Percentiles rank a stretch among this genome's conserved stretches.
phyloP scores from a whole-genome alignment of 2,113 vertebrate genomes.

The Pseudopipra pipra region DNA sequence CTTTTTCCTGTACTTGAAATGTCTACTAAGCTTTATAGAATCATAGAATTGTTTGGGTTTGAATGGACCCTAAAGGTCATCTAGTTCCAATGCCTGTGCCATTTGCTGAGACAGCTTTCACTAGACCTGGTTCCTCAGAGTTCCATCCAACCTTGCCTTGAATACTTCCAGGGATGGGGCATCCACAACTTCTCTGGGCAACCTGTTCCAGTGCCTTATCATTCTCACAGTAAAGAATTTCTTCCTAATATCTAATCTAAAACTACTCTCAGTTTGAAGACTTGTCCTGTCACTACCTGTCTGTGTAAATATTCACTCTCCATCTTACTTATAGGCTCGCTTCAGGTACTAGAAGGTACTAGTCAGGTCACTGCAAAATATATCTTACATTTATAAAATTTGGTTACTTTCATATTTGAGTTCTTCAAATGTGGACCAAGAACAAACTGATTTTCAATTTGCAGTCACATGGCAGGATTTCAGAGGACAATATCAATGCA shows the following conservation, averaged over 20 bases:
- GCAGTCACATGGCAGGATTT: background rate
- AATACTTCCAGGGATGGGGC: background rate
- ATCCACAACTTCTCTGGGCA: background rate
- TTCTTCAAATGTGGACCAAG: background rate
- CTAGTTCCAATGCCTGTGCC: too few relatives aligned
- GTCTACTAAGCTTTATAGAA: background rate
- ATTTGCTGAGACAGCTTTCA: too few relatives aligned
- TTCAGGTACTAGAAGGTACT: background rate
- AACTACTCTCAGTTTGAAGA: background rate
- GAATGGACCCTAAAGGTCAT: background rate
- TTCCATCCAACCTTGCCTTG: background rate
- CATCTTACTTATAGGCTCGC: background rate
- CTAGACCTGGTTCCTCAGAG: background rate
- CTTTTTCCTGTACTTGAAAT: background rate
- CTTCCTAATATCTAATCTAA: background rate
- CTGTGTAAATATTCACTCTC: background rate
- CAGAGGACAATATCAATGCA: background rate
- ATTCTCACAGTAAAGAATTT: rapidly evolving
- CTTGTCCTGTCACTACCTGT: background rate
- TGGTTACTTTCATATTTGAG: background rate
- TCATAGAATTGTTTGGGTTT: background rate
- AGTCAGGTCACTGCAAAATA: background rate
- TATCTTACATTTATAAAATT: background rate
- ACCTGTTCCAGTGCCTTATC: background rate
- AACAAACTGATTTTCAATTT: background rate